A percentile compares a stretch with the other conserved stretches of the same genome.
phyloP scores from a whole-genome alignment of 2,888 invertebrate species.

The Hypena proboscidalis region DNA sequence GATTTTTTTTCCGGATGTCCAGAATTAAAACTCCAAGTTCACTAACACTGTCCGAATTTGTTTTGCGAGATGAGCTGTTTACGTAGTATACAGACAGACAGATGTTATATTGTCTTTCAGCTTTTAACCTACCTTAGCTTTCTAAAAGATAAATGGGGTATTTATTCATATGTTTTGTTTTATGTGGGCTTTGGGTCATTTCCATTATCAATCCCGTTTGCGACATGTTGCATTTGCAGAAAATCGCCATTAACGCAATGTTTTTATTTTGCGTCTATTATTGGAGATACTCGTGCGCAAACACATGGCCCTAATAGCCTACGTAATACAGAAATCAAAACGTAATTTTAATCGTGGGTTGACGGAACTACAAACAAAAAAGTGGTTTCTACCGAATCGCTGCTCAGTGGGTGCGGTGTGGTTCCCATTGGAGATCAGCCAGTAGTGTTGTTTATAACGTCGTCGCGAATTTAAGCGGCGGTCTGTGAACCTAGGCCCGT shows the following conservation, averaged over 20 bases:
- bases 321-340: background rate
- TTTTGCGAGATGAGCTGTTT: slow-evolving; percentile 4
- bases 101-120: slow-evolving; percentile 1
- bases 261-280: background rate
- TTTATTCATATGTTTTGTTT: background rate
- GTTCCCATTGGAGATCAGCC: slow-evolving; percentile 56
- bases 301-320: background rate
- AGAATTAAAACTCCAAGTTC: slow-evolving; percentile 41
- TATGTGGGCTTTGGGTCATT: background rate
- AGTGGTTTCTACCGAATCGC: slow-evolving; percentile 25
- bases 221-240: background rate
- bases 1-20: slow-evolving; percentile 31
- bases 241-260: background rate
- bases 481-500: slow-evolving; percentile 55
- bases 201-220: background rate
- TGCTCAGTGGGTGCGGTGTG: slow-evolving; percentile 43
- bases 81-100: background rate
- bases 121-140: background rate
- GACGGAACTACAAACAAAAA: slow-evolving; percentile 27
- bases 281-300: background rate
- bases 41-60: slow-evolving; percentile 32
- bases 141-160: background rate
- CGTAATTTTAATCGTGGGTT: slow-evolving; percentile 6
- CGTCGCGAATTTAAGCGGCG: slow-evolving; percentile 46
- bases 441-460: slow-evolving; percentile 51